phyloP scores from a whole-genome alignment of 2,113 vertebrate genomes.

The Vicugna pacos region DNA sequence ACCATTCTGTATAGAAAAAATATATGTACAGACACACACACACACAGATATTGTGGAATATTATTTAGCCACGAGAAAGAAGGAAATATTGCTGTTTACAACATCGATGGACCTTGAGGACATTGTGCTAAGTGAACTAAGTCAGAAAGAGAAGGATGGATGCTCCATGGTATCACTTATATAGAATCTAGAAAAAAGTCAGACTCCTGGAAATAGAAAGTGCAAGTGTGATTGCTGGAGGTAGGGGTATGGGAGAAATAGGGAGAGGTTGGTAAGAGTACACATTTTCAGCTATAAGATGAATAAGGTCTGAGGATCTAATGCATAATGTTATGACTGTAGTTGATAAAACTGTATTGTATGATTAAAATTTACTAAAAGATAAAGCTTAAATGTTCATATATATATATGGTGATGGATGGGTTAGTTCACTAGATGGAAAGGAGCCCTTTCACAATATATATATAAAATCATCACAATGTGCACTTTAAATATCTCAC shows the following conservation, averaged over 20 bases:
- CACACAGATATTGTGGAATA: not conserved
- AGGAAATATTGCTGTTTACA: not conserved
- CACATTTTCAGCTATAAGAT: not conserved
- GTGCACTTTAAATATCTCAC: not conserved
- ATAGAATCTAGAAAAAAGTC: not conserved
- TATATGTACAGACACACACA: not conserved
- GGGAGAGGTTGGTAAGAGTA: not conserved
- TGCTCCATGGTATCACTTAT: not conserved
- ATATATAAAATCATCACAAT: not conserved
- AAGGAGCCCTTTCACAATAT: not conserved
- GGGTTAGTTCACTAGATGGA: not conserved
- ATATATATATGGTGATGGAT: not conserved
- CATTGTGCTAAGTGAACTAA: not conserved
- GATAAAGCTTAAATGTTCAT: not conserved
- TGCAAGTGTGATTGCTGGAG: not conserved
- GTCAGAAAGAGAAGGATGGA: not conserved
- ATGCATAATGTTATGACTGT: not conserved
- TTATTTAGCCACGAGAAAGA: not conserved
- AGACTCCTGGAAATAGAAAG: not conserved
- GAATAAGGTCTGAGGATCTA: not conserved
- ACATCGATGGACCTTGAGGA: not conserved
- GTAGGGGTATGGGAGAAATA: not conserved
- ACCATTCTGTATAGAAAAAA: not conserved
- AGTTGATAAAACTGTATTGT: not conserved
- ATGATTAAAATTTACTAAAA: not conserved